Evolutionary conservation across 2,797 vertebrate genomes (phyloP), one percentile per base, ranked within the genome.

Genomic region (Pyrocephalus nanus): DNA sequence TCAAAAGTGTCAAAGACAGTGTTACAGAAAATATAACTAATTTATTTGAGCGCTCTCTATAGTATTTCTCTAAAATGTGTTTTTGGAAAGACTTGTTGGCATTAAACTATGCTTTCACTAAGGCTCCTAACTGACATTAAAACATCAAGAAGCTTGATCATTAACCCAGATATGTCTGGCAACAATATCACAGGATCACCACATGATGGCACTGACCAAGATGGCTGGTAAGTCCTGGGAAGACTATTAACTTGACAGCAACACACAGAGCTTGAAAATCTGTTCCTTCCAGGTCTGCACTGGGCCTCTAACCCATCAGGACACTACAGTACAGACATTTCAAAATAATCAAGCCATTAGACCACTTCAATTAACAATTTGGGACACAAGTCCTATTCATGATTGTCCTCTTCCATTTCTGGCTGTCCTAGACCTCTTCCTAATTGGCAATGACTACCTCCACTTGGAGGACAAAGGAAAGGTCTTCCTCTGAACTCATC

Each of bases 121-220:
- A 53, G 23, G 14, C 12, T 69, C 30, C 29, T 70, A 93, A 55
- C 6, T 12, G 20, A 71, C 22, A n/a, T 42, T 38, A 67, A 65
- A 51, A 67, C 17, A 13, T 40, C 30, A 82, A 27, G 26, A 50
- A 57, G 10, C 22, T 77, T 48, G 30, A 57, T 65, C 5, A 2
- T 8, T 36, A 80, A 61, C 29, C 17, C 32, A 73, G 34, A 45
- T 48, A 27, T 32, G 10, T 51, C 53, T 65, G n/a, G 29, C n/a
- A 88, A 83, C 23, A 65, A 4, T 72, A 62, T 53, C 77, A 73
- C 73, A 83, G 71, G 9, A 65, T 79, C n/a, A 92, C 91, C 88
- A 91, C 91, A 67, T 53, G 84, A 93, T 95, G 87, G 69, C 92
- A 91, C 69, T 91, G 69, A 91, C 77, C 67, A 65, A 53, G 26